Percentiles rank a stretch among this genome's conserved stretches.
Evolutionary conservation across 2,888 invertebrate species (phyloP).

Genomic region (Ectemnius lituratus): DNA sequence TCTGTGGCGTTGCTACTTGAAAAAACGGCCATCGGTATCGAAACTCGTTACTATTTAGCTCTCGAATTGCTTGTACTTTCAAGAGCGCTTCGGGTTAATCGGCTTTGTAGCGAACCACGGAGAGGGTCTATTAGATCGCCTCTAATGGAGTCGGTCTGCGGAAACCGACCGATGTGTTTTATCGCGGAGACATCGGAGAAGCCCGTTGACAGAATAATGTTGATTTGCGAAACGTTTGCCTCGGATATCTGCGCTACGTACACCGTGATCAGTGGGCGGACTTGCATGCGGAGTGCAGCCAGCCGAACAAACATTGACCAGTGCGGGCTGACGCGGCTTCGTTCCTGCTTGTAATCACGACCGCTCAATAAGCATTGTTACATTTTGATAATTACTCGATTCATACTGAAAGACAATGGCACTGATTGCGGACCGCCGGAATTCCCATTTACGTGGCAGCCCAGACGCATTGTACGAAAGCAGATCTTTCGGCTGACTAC

Average conservation of each 20-base stretch:
- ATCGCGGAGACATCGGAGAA: too few species aligned
- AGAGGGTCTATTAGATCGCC: too few species aligned
- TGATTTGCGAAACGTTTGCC: not conserved
- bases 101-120: not conserved
- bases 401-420: slow-evolving; percentile 35
- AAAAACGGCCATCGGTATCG: too few species aligned
- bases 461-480: too few species aligned
- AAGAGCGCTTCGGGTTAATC: not conserved
- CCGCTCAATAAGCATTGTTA: slow-evolving; percentile 46
- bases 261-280: not conserved
- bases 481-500: too few species aligned
- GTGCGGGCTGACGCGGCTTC: slow-evolving; percentile 27
- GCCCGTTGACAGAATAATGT: not conserved
- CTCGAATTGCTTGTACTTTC: not conserved
- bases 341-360: slow-evolving; percentile 32
- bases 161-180: too few species aligned
- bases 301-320: slow-evolving; percentile 27
- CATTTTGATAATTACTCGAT: slow-evolving; percentile 42
- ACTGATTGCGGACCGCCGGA: slow-evolving; percentile 37
- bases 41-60: not conserved
- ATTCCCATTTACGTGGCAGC: slow-evolving; percentile 26
- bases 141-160: too few species aligned
- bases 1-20: not conserved
- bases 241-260: not conserved
- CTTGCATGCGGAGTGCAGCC: not conserved